These are phyloP conservation scores for Hiodon tergisus DNA, from an alignment of 2,113 vertebrate genomes.

Conservation along the genomic window DNA sequence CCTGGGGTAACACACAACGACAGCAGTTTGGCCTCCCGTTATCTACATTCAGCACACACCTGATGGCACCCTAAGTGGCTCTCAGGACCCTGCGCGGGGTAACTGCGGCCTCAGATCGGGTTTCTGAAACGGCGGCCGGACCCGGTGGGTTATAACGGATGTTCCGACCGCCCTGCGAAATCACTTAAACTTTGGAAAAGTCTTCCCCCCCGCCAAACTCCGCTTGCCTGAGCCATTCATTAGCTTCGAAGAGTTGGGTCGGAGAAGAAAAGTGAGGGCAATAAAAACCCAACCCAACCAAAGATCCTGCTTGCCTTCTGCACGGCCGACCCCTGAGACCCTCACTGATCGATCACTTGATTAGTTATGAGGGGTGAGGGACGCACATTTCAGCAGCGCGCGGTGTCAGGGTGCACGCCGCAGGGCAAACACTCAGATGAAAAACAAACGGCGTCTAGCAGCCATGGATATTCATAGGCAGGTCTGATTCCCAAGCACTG, in stretches of 20 bases:
- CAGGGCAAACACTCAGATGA: neutral
- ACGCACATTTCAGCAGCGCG: too few relatives aligned
- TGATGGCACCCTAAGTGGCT: neutral
- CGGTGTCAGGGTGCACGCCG: neutral
- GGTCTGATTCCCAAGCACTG: slow-evolving; percentile 29
- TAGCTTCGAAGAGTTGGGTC: too few relatives aligned
- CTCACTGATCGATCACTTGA: neutral
- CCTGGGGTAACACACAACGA: slow-evolving; percentile 62
- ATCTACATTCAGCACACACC: slow-evolving; percentile 54
- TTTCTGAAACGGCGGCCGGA: slow-evolving; percentile 12
- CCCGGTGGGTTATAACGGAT: too few relatives aligned
- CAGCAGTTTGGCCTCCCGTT: slow-evolving; percentile 60
- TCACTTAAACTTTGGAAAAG: too few relatives aligned
- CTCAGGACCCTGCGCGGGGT: neutral
- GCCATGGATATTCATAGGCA: slow-evolving; percentile 38
- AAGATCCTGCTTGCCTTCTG: neutral
- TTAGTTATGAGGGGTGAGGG: neutral
- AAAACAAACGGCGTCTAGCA: slow-evolving; percentile 16
- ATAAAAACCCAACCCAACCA: too few relatives aligned
- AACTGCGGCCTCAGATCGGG: slow-evolving; percentile 4
- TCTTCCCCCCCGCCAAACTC: too few relatives aligned
- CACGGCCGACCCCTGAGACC: neutral
- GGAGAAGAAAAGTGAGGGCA: too few relatives aligned
- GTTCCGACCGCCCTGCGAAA: too few relatives aligned
- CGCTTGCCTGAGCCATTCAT: too few relatives aligned